Conservation (phyloP, 2,888 invertebrate species). For the Piscicola geometra region DNA sequence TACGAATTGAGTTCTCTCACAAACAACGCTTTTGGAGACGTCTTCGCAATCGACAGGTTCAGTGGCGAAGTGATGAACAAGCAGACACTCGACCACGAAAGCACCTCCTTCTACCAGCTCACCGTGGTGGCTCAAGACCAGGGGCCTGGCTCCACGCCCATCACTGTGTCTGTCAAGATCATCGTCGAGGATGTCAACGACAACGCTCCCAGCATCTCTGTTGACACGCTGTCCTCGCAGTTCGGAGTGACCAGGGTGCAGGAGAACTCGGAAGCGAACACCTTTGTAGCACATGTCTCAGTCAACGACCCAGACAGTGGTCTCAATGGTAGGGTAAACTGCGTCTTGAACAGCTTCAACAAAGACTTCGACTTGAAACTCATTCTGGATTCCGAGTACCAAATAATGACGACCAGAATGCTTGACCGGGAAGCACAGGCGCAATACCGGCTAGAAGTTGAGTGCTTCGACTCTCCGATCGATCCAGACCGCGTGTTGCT, state of each 20-base stretch:
- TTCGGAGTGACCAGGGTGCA: slow-evolving; percentile 60
- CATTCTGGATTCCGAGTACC: slow-evolving; percentile 40
- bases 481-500: slow-evolving; percentile 31
- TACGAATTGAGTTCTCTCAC: slow-evolving; percentile 42
- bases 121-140: slow-evolving; percentile 40
- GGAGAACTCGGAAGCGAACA: slow-evolving; percentile 74
- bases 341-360: slow-evolving; percentile 71
- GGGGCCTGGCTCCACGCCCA: slow-evolving; percentile 42
- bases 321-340: slow-evolving; percentile 73
- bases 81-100: slow-evolving; percentile 41
- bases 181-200: slow-evolving; percentile 70
- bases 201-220: slow-evolving; percentile 78
- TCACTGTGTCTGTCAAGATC: slow-evolving; percentile 53
- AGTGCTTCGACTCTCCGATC: slow-evolving; percentile 40
- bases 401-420: slow-evolving; percentile 73
- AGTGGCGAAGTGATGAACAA: slow-evolving; percentile 41
- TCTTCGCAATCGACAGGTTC: slow-evolving; percentile 39
- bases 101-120: slow-evolving; percentile 37
- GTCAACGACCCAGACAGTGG: slow-evolving; percentile 89
- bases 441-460: slow-evolving; percentile 81
- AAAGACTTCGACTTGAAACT: slow-evolving; percentile 16
- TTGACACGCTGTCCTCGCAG: slow-evolving; percentile 78
- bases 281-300: slow-evolving; percentile 87
- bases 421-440: slow-evolving; percentile 85
- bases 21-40: slow-evolving; percentile 34